Percentiles rank a stretch among this genome's conserved stretches.
These are phyloP conservation scores for Acropora yongei DNA, from an alignment of 64 coral and sea anemone genomes.

Conservation along the genomic window DNA sequence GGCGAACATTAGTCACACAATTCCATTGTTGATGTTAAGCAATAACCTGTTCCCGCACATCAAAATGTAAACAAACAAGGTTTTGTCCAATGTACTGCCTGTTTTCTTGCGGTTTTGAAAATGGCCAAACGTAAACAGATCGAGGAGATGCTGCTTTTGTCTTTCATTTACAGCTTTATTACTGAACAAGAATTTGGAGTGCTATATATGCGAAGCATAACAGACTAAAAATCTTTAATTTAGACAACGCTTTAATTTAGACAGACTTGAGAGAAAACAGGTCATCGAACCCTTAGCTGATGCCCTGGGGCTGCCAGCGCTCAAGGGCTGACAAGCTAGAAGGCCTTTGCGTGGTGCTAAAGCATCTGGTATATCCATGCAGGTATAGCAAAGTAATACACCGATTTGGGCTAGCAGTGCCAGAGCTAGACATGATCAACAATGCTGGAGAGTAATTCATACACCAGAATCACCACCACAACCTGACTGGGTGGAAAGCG, in stretches of 20 bases:
- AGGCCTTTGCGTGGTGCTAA: background rate
- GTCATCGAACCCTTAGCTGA: background rate
- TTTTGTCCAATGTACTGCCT: background rate
- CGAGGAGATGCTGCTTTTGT: slow-evolving; percentile 13
- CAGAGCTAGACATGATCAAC: background rate
- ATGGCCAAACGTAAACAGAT: background rate
- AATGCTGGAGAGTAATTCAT: background rate
- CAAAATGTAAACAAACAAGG: background rate
- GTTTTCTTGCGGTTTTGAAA: background rate
- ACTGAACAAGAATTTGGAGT: slow-evolving; percentile 11
- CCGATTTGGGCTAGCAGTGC: background rate
- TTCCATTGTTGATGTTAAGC: background rate
- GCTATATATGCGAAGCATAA: background rate
- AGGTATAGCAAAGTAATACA: background rate
- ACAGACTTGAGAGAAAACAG: background rate
- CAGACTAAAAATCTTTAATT: background rate
- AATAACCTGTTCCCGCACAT: background rate
- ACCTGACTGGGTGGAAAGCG: background rate
- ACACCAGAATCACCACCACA: background rate
- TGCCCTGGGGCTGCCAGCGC: background rate
- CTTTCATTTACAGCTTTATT: background rate
- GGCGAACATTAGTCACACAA: background rate
- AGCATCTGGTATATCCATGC: background rate
- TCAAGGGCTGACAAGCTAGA: background rate
- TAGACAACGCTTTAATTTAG: background rate